A percentile compares a stretch with the other conserved stretches of the same genome.
Conservation (phyloP, 1,140 invertebrate genomes). For the Euschistus heros region DNA sequence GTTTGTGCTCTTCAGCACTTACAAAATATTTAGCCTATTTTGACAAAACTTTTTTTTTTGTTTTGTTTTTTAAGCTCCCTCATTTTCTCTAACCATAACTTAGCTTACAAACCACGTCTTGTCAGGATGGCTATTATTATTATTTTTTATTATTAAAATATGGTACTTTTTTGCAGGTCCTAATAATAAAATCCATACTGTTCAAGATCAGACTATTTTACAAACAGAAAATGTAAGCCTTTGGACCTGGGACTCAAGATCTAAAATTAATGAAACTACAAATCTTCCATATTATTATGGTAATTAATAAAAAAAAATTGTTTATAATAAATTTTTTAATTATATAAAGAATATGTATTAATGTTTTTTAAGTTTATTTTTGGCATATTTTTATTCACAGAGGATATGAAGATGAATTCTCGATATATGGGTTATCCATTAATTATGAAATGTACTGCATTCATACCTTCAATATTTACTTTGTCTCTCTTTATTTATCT, state of each 20-base stretch:
- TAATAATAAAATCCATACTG: slow-evolving; percentile 38
- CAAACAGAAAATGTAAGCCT: slow-evolving; percentile 34
- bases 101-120: background rate
- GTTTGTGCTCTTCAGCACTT: too few relatives aligned
- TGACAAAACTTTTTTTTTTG: background rate
- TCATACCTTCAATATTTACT: slow-evolving; percentile 38
- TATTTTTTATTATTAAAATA: background rate
- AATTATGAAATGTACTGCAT: slow-evolving; percentile 39
- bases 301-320: slow-evolving; percentile 17
- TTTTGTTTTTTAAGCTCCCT: background rate
- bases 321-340: background rate
- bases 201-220: slow-evolving; percentile 36
- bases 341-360: background rate
- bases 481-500: slow-evolving; percentile 40
- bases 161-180: slow-evolving; percentile 26
- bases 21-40: too few relatives aligned
- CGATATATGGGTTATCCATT: slow-evolving; percentile 40
- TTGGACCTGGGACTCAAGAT: slow-evolving; percentile 37
- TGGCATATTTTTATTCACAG: slow-evolving; percentile 29
- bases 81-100: background rate
- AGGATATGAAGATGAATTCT: slow-evolving; percentile 43
- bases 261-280: slow-evolving; percentile 36
- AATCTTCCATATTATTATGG: slow-evolving; percentile 34
- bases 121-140: background rate
- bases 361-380: background rate